Percentiles rank a stretch among this genome's conserved stretches.
Evolutionary conservation across 2,888 invertebrate species (phyloP).

Genomic region (Andrena trimmerana): DNA sequence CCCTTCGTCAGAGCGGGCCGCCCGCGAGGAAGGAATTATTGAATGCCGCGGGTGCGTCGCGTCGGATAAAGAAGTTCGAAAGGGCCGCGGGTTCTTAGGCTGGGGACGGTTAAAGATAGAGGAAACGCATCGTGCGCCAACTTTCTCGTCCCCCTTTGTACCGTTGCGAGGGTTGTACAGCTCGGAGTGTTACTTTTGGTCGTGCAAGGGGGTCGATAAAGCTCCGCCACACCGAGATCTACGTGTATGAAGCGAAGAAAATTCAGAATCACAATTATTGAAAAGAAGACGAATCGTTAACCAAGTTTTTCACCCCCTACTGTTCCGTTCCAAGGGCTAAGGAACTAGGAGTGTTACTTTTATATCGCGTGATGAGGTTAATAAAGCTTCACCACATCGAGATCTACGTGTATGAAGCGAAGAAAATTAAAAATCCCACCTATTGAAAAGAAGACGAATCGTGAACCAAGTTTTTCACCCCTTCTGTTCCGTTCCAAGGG

Average conservation of each 20-base stretch:
- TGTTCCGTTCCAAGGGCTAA: not conserved
- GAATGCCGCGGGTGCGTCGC: slow-evolving; percentile 52
- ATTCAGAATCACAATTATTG: not conserved
- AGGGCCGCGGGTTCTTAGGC: slow-evolving; percentile 38
- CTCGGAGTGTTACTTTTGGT: no score
- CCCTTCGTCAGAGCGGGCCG: not conserved
- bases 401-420: not conserved
- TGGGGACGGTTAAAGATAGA: slow-evolving; percentile 50
- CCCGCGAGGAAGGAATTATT: slow-evolving; percentile 47
- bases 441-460: slow-evolving; percentile 28
- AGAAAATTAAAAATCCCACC: not conserved
- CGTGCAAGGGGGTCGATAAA: slow-evolving; percentile 8
- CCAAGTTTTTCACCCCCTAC: slow-evolving; percentile 26
- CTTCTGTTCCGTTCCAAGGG: not conserved
- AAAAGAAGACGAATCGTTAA: slow-evolving; percentile 33
- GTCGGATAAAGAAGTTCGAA: slow-evolving; percentile 54
- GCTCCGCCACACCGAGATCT: slow-evolving; percentile 9
- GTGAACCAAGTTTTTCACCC: slow-evolving; percentile 29
- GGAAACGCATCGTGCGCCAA: slow-evolving; percentile 45
- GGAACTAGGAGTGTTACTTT: slow-evolving; percentile 13
- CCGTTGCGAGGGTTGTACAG: no score
- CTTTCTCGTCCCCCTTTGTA: slow-evolving; percentile 7
- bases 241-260: not conserved
- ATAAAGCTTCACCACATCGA: slow-evolving; percentile 18
- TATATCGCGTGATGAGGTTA: no score